These are phyloP conservation scores for Lanius collurio DNA, from an alignment of 2,113 vertebrate genomes.

Conservation along the genomic window DNA sequence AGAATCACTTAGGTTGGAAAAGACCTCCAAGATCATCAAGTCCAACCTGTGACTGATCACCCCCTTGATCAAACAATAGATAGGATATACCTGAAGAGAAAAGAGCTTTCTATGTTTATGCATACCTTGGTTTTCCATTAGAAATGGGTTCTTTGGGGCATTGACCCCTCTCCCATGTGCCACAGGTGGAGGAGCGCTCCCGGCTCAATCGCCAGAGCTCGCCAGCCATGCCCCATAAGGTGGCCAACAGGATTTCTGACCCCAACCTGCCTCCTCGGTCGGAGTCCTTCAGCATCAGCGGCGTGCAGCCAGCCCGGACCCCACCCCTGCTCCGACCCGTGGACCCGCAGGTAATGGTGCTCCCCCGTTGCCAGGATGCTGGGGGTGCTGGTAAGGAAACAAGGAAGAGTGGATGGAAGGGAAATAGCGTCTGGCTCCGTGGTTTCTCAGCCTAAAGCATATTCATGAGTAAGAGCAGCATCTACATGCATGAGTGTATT, in stretches of 20 bases:
- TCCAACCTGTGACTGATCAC: neutral
- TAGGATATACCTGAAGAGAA: neutral
- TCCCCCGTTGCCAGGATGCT: neutral
- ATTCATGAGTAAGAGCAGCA: neutral
- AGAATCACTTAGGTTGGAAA: neutral
- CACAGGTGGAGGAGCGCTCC: constrained; percentile 87
- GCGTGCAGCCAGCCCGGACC: constrained; percentile 91
- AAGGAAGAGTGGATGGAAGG: neutral
- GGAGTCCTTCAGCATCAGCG: constrained; percentile 95
- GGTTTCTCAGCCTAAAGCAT: neutral
- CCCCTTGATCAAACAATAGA: neutral
- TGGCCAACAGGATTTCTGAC: constrained; percentile 96
- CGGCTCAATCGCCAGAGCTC: constrained; percentile 89
- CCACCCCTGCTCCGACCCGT: constrained; percentile 93
- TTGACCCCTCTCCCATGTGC: neutral
- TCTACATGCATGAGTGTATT: constrained; percentile 45
- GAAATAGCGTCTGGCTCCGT: neutral
- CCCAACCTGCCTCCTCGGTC: constrained; percentile 94
- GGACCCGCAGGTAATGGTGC: constrained; percentile 87
- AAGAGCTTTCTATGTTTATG: neutral
- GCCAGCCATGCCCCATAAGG: constrained; percentile 92
- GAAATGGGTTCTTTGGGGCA: neutral
- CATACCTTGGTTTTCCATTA: neutral
- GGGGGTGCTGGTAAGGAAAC: constrained; percentile 9
- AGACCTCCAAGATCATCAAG: neutral